Conservation (phyloP, 2,797 vertebrate genomes). For the Loris lydekkerianus region DNA sequence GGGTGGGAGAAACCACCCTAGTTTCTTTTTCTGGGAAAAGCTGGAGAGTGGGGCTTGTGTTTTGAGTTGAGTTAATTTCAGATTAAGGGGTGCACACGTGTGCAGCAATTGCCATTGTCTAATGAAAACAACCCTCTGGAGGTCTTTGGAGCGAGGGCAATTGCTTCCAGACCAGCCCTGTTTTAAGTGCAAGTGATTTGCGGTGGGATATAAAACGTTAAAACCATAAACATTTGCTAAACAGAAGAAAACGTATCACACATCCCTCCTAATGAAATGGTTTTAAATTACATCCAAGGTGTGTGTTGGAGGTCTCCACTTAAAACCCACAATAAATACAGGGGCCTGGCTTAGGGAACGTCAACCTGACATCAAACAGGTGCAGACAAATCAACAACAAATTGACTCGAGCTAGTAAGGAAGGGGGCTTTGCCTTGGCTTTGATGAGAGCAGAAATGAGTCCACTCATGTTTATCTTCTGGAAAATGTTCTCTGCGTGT, state of each 20-base stretch:
- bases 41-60: neutral
- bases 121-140: slow-evolving; percentile 78
- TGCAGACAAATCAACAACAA: neutral
- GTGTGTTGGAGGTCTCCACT: slow-evolving; percentile 54
- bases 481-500: neutral
- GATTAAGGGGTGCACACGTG: slow-evolving; percentile 54
- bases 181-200: slow-evolving; percentile 70
- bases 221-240: slow-evolving; percentile 81
- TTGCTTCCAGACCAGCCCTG: slow-evolving; percentile 78
- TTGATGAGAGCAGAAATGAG: neutral
- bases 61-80: neutral
- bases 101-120: slow-evolving; percentile 60
- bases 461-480: neutral
- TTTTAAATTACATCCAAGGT: slow-evolving; percentile 74
- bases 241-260: slow-evolving; percentile 74
- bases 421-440: neutral
- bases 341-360: slow-evolving; percentile 42
- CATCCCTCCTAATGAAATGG: slow-evolving; percentile 63
- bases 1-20: rapidly evolving
- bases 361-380: slow-evolving; percentile 66
- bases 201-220: slow-evolving; percentile 74
- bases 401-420: rapidly evolving
- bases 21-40: too few relatives aligned
- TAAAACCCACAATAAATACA: slow-evolving; percentile 57
- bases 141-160: slow-evolving; percentile 57